Evolutionary conservation across 2,888 invertebrate species (phyloP).

Genomic region (Zygaena filipendulae): DNA sequence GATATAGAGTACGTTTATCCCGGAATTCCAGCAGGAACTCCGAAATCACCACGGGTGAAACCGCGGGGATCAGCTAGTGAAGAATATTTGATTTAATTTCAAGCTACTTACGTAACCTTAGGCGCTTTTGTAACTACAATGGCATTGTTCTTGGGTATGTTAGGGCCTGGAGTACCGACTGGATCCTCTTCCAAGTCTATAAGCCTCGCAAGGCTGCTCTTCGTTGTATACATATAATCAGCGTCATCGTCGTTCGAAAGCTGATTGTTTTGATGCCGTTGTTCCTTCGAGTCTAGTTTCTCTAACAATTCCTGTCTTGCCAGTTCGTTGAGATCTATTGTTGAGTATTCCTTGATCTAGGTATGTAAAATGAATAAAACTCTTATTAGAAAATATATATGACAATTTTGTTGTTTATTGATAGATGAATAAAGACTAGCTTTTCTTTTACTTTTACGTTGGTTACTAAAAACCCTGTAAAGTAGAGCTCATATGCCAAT

Average conservation of each 20-base stretch:
- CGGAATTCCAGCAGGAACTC: too few relatives aligned
- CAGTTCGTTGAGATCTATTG: constrained; percentile 48
- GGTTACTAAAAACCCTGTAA: too few relatives aligned
- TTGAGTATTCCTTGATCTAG: constrained; percentile 53
- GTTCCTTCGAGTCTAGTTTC: constrained; percentile 33
- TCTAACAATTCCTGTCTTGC: constrained; percentile 37
- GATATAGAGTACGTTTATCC: too few relatives aligned
- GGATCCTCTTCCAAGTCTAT: constrained; percentile 52
- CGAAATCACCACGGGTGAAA: too few relatives aligned
- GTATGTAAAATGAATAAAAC: constrained; percentile 14
- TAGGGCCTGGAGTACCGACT: constrained; percentile 38
- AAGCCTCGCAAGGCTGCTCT: constrained; percentile 30
- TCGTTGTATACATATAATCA: constrained; percentile 25
- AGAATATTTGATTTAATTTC: too few relatives aligned
- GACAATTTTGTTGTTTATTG: too few relatives aligned
- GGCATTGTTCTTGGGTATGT: constrained; percentile 40
- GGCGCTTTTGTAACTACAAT: constrained; percentile 36
- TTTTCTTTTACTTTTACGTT: too few relatives aligned
- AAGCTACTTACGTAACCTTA: constrained; percentile 27
- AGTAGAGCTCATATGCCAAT: too few relatives aligned
- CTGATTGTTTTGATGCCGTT: too few relatives aligned
- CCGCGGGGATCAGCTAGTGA: too few relatives aligned
- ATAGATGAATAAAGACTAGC: too few relatives aligned
- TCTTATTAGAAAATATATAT: constrained; percentile 1
- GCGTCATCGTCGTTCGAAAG: constrained; percentile 9